Base-by-base conservation (phyloP, 2,888 invertebrate genomes). In the Tetragnatha montana region DNA sequence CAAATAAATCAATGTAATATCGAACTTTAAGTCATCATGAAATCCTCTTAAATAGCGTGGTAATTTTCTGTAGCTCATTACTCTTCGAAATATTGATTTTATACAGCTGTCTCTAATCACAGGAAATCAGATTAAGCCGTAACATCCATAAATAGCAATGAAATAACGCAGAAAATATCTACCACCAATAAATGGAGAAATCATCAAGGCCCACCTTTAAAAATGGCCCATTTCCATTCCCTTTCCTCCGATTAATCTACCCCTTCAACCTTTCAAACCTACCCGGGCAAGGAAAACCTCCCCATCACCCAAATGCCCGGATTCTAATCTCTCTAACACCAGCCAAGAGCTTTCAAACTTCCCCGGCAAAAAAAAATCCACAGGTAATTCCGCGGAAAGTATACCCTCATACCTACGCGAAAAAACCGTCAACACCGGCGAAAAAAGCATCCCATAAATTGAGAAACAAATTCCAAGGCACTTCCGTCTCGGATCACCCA, bases 291-390 rank as follows among this genome's bases (percentile, higher is more conserved):
- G 8, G 60, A 60, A 78, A 60, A 10, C 76, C 50, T 50, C 19
- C 47, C 35, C 81, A 81, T 81, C 81, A 35, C 51, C 10, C 73
- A 82, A 60, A 60, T 60, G 14, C 51, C 19, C 60, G 82, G 73
- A 82, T 82, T 82, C 82, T 82, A 82, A 75, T 84, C 74, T 84
- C 49, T 60, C 75, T 84, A 84, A 84, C 76, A 84, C 76, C 83
- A 35, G 73, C 76, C 76, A 69, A 84, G 76, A 84, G 83, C 68
- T 84, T 82, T 84, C 83, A 84, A 84, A 84, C 75, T 84, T 84
- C 69, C 49, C 73, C 82, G 51, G 1, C 17, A 22, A 60, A 82
- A 49, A 79, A 70, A 81, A 70, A 14, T 81, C 80, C 35, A 70
- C 80, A 81, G 80, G 80, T 81, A 81, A 81, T 70, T 81, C 80